Base-by-base conservation (phyloP, 2,797 vertebrate genomes). In the Xiphophorus birchmanni region DNA sequence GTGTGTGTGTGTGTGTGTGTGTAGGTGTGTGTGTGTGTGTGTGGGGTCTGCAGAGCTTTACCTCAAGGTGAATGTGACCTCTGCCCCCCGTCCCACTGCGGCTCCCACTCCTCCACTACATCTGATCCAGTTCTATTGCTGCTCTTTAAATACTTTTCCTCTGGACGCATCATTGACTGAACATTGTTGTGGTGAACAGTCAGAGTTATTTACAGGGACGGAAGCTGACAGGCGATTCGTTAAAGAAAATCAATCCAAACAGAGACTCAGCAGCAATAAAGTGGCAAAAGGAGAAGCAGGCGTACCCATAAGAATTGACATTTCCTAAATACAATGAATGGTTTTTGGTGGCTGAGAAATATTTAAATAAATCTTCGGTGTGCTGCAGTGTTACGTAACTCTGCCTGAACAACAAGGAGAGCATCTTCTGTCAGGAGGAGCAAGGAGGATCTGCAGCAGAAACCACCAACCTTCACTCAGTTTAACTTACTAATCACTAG, bases 1-100 rank as follows among this genome's bases (percentile, higher is more conserved):
- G 44, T 11, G 45, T 1, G 45, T 47, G 45, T 44, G 42, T 10
- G 44, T 44, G 44, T 3, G 11, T 13, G 44, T 45, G 44, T 45
- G 12, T 13, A n/a, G n/a, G 44, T 67, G 26, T 47, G 52, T 58
- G 73, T 54, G 26, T 11, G 42, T 32, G 10, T 10, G 5, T 1
- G 29, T 9, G 40, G n/a, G 10, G 42, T 32, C 12, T 42, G 6
- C 5, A 44, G 18, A 40, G 65, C 23, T 79, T 80, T 52, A 75
- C 74, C 84, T 84, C 86, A 92, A 91, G 90, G 84, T 91, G 81
- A 60, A 88, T 17, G 73, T 72, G 86, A 90, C 90, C 89, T 91
- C 82, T 8, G 45, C 73, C 79, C 72, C 1, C 0, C 54, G 26
- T 58, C 37, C 67, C 67, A 69, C 44, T 32, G 13, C 37, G 2